These are phyloP conservation scores for Gryon sp. DNA, from an alignment of 1,140 invertebrate genomes.

Conservation along the genomic window DNA sequence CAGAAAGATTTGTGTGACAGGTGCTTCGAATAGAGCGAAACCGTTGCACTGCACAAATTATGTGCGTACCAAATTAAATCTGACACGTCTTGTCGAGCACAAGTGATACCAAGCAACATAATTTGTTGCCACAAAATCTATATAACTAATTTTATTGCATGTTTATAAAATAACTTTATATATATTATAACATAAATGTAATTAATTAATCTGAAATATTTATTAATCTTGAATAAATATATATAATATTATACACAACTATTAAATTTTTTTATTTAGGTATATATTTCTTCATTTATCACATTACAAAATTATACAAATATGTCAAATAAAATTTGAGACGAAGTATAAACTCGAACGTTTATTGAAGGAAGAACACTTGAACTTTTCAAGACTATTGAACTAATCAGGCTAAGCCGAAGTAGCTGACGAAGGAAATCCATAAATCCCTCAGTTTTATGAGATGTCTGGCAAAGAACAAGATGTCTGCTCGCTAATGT, in stretches of 20 bases:
- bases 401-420: conserved; percentile 30
- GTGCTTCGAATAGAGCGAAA: conserved; percentile 77
- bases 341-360: background rate
- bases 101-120: conserved; percentile 57
- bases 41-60: conserved; percentile 77
- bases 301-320: too few relatives aligned
- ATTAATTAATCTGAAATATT: too few relatives aligned
- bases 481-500: conserved; percentile 53
- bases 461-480: conserved; percentile 59
- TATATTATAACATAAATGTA: too few relatives aligned
- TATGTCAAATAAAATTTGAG: too few relatives aligned
- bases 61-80: conserved; percentile 78
- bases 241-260: too few relatives aligned
- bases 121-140: conserved; percentile 65
- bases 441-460: conserved; percentile 56
- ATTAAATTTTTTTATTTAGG: background rate
- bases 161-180: too few relatives aligned
- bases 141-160: too few relatives aligned
- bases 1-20: conserved; percentile 69
- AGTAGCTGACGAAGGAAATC: conserved; percentile 61
- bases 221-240: too few relatives aligned
- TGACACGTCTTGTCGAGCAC: conserved; percentile 71
- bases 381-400: conserved; percentile 30
- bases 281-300: background rate
- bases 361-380: conserved; percentile 16